These are phyloP conservation scores for Pedetes capensis DNA, from an alignment of 2,113 vertebrate species.

Conservation along the genomic window DNA sequence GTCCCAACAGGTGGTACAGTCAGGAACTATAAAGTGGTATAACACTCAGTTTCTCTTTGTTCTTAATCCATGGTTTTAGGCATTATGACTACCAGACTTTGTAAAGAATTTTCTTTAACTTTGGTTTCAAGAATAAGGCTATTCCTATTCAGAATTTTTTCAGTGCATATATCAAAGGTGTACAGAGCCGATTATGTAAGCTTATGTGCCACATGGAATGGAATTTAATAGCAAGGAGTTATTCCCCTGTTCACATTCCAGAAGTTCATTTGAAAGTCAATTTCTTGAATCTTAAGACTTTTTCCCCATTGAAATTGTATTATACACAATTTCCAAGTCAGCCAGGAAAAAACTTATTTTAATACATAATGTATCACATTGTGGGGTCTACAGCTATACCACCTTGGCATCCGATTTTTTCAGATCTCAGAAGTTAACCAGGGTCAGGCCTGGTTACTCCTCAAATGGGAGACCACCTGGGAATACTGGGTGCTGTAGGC, in stretches of 20 bases:
- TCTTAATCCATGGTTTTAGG: neutral
- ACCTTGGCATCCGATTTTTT: too few relatives aligned
- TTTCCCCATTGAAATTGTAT: constrained; percentile 36
- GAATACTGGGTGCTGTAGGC: too few relatives aligned
- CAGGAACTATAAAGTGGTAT: neutral
- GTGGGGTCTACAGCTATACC: too few relatives aligned
- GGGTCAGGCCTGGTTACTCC: too few relatives aligned
- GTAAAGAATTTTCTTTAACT: constrained; percentile 48
- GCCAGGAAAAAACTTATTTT: constrained; percentile 18
- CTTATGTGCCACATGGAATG: constrained; percentile 12
- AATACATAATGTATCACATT: neutral
- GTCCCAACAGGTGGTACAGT: neutral
- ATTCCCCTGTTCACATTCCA: constrained; percentile 38
- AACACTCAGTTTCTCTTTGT: constrained; percentile 15
- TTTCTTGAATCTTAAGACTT: constrained; percentile 29
- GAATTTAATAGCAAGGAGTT: constrained; percentile 43
- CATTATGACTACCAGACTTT: neutral
- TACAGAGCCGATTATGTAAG: constrained; percentile 45
- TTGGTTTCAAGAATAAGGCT: constrained; percentile 12
- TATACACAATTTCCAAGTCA: constrained; percentile 30
- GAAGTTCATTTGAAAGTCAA: constrained; percentile 60
- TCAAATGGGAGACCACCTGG: too few relatives aligned
- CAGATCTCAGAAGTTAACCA: too few relatives aligned
- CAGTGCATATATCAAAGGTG: constrained; percentile 37
- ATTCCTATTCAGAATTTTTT: constrained; percentile 23